These are phyloP conservation scores for Trichopria drosophilae DNA, from an alignment of 2,888 invertebrate genomes.

Conservation along the genomic window DNA sequence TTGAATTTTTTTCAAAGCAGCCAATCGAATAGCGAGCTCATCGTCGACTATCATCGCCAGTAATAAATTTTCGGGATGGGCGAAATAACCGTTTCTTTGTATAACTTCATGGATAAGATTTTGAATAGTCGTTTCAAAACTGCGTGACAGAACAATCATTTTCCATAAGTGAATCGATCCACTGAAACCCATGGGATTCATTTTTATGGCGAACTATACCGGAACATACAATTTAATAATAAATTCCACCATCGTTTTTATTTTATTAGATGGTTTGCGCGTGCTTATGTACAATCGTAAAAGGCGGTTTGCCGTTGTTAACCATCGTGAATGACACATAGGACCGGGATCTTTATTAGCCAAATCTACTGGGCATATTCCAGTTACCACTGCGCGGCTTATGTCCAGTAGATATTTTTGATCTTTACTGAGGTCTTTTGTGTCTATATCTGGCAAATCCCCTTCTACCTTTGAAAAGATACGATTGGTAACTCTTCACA, in stretches of 20 bases:
- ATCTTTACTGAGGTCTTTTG: constrained; percentile 14
- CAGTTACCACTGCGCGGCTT: constrained; percentile 12
- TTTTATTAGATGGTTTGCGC: constrained; percentile 2
- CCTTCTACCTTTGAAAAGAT: too few species aligned
- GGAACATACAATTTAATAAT: constrained; percentile 22
- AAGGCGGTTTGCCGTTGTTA: constrained; percentile 13
- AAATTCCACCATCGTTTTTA: constrained; percentile 13
- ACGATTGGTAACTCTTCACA: too few species aligned
- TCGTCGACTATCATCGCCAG: constrained; percentile 22
- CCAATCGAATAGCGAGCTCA: constrained; percentile 7
- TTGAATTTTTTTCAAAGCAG: constrained; percentile 8
- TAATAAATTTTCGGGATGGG: constrained; percentile 20
- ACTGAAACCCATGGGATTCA: constrained; percentile 11
- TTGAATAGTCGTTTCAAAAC: constrained; percentile 16
- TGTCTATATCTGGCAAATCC: constrained; percentile 16
- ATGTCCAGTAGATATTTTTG: constrained; percentile 22
- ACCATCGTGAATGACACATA: constrained; percentile 17
- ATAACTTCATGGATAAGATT: constrained; percentile 24
- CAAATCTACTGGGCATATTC: constrained; percentile 8
- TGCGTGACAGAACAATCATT: constrained; percentile 9
- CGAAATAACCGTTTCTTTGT: constrained; percentile 23
- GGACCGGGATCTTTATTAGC: constrained; percentile 9
- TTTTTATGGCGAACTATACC: constrained; percentile 21
- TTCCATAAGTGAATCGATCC: constrained; percentile 7
- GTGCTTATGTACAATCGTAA: constrained; percentile 1